Conservation (phyloP, 2,797 vertebrate genomes). For the Setipinna tenuifilis region DNA sequence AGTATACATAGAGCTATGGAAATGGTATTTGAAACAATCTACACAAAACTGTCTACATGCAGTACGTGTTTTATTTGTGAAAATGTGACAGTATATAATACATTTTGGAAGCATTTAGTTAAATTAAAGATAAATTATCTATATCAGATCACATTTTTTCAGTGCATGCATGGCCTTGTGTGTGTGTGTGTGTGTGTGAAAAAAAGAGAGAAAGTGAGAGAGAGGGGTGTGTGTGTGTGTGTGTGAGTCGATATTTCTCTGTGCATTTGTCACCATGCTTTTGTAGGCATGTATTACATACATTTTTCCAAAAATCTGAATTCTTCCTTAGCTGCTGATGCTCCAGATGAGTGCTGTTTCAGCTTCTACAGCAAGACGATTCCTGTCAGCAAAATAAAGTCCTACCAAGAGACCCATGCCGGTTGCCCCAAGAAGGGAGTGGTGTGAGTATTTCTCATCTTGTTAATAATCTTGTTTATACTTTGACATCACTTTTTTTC, state of each 20-base stretch:
- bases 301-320: neutral
- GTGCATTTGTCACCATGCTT: neutral
- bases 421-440: neutral
- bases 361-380: neutral
- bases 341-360: neutral
- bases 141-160: neutral
- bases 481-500: too few species aligned
- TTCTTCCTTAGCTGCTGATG: neutral
- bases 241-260: neutral
- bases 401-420: neutral
- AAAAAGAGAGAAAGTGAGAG: too few species aligned
- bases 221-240: too few species aligned
- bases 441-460: slow-evolving; percentile 23
- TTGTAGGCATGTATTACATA: neutral
- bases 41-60: too few species aligned
- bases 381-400: neutral
- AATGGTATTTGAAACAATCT: too few species aligned
- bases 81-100: too few species aligned
- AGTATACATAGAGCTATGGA: neutral
- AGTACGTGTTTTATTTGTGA: too few species aligned
- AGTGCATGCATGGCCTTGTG: slow-evolving; percentile 31
- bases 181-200: neutral
- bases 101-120: neutral
- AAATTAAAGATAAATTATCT: slow-evolving; percentile 19
- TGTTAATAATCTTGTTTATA: neutral